Percentiles rank a stretch among this genome's conserved stretches.
Conservation (phyloP, 2,797 vertebrate genomes). For the Acropternis orthonyx region DNA sequence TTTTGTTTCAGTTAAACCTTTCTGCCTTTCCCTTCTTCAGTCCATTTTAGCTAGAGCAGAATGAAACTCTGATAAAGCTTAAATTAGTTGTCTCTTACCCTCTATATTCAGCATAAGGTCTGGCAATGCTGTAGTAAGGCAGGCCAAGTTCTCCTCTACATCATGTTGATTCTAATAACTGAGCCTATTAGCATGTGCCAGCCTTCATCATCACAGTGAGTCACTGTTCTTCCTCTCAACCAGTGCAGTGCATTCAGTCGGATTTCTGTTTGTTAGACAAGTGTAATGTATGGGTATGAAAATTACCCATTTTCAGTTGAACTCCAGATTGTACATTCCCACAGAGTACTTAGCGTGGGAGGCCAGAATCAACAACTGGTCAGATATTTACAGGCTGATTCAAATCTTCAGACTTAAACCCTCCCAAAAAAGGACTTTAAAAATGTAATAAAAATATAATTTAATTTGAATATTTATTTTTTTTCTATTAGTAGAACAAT, state of each 20-base stretch:
- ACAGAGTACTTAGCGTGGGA: background rate
- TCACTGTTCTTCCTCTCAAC: background rate
- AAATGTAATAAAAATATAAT: background rate
- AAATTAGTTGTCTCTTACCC: background rate
- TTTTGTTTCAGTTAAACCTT: background rate
- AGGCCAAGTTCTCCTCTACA: background rate
- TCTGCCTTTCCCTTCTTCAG: background rate
- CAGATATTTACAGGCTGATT: background rate
- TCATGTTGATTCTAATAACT: background rate
- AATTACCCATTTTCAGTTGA: background rate
- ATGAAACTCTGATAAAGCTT: background rate
- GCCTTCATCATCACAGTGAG: background rate
- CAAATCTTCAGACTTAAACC: background rate
- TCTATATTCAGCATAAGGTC: background rate
- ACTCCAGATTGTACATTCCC: background rate
- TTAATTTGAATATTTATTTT: background rate
- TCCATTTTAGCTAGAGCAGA: background rate
- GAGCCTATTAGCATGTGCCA: background rate
- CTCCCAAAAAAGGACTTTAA: background rate
- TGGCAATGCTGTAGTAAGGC: background rate
- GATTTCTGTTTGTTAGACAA: conserved; percentile 10
- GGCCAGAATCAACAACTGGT: background rate
- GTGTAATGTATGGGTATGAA: background rate
- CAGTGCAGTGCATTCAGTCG: background rate
- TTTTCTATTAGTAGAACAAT: background rate